These are phyloP conservation scores for Metridium senile DNA, from an alignment of 92 coral and sea anemone species.

Conservation along the genomic window DNA sequence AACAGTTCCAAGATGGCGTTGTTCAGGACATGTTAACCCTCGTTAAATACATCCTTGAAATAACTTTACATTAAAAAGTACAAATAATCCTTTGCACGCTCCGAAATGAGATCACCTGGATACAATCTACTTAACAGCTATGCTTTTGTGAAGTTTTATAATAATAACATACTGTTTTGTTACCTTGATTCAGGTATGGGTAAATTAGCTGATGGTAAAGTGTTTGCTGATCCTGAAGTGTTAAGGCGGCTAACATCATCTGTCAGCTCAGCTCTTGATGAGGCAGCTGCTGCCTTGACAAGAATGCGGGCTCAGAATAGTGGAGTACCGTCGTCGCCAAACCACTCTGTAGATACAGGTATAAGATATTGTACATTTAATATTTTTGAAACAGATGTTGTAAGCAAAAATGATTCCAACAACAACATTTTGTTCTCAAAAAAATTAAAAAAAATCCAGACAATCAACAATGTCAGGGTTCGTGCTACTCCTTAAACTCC, in stretches of 20 bases:
- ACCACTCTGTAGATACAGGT: slow-evolving; percentile 87
- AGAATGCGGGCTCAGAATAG: slow-evolving; percentile 98
- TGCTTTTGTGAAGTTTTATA: background rate
- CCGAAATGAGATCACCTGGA: no score
- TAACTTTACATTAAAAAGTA: no score
- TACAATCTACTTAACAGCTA: background rate
- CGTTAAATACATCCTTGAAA: no score
- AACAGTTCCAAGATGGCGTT: no score
- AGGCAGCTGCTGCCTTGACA: slow-evolving; percentile 99
- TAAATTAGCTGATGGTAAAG: slow-evolving; percentile 94
- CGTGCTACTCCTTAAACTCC: no score
- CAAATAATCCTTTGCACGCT: no score
- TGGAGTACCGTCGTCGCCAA: slow-evolving; percentile 91
- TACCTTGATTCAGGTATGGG: slow-evolving; percentile 69
- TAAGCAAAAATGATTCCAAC: no score
- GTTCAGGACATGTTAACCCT: no score
- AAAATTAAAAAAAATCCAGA: no score
- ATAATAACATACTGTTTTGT: background rate
- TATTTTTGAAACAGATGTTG: no score
- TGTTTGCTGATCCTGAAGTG: slow-evolving; percentile 95
- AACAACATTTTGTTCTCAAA: no score
- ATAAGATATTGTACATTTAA: background rate
- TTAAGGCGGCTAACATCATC: slow-evolving; percentile 96
- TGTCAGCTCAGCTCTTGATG: slow-evolving; percentile 98
- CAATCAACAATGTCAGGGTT: no score